Evolutionary conservation across 35 echinoderm and acorn worm genomes (phyloP).

Genomic region (Ophiothrix spiculata): DNA sequence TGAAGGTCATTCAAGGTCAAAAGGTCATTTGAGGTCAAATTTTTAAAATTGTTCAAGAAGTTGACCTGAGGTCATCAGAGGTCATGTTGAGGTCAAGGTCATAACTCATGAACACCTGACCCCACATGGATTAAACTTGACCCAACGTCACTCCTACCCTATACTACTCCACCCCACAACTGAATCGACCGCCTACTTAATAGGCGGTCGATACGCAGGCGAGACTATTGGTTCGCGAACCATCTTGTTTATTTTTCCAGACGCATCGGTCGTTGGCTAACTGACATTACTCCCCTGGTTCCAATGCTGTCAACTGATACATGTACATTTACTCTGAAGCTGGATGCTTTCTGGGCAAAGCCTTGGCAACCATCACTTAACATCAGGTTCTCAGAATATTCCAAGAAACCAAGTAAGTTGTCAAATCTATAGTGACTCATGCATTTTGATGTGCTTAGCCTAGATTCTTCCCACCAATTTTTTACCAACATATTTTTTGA

Average conservation of each 20-base stretch:
- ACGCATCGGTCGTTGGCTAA: conserved; percentile 85
- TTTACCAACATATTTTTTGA: no score
- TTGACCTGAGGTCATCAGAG: not conserved
- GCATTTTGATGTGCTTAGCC: not conserved
- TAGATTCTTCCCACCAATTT: no score
- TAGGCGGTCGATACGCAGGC: no score
- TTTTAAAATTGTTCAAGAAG: no score
- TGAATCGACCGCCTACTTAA: no score
- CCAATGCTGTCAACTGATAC: conserved; percentile 53
- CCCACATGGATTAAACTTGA: not conserved
- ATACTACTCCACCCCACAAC: no score
- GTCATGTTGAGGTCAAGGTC: no score
- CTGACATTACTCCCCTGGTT: conserved; percentile 65
- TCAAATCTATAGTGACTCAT: not conserved
- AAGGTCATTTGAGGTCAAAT: no score
- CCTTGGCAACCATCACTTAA: conserved; percentile 79
- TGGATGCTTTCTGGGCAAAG: conserved; percentile 72
- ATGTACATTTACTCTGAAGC: conserved; percentile 88
- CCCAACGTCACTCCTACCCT: no score
- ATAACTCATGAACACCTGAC: no score
- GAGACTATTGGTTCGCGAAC: no score
- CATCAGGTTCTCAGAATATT: conserved; percentile 41
- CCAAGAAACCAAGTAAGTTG: not conserved
- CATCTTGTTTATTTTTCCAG: conserved; percentile 33
- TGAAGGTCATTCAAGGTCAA: no score